Evolutionary conservation across 2,888 invertebrate genomes (phyloP).

Genomic region (Lasioglossum marginatum): DNA sequence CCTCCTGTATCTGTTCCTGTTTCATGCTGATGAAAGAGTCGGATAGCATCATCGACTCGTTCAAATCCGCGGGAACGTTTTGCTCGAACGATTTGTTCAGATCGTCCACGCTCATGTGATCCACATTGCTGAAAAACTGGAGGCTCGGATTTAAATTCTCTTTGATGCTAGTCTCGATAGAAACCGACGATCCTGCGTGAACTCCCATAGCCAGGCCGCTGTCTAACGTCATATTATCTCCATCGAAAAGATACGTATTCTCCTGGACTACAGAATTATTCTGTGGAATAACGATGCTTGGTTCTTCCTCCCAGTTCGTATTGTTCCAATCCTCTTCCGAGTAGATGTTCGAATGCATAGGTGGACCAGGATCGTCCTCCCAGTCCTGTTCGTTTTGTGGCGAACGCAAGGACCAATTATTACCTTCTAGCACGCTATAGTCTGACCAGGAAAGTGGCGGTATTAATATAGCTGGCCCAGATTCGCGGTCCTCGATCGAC

Average conservation of each 20-base stretch:
- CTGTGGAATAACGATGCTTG: constrained; percentile 58
- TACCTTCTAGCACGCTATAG: constrained; percentile 24
- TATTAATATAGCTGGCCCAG: constrained; percentile 70
- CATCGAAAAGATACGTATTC: constrained; percentile 52
- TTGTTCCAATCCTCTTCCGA: constrained; percentile 50
- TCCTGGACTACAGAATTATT: constrained; percentile 28
- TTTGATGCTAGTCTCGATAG: background rate
- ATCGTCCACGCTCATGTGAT: constrained; percentile 13
- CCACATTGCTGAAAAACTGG: background rate
- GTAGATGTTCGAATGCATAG: constrained; percentile 28
- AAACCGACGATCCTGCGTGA: background rate
- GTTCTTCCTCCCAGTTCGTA: constrained; percentile 63
- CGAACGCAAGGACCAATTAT: background rate
- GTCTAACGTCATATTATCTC: constrained; percentile 22
- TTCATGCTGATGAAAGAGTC: background rate
- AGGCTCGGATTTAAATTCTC: background rate
- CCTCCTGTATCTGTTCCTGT: background rate
- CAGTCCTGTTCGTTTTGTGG: constrained; percentile 49
- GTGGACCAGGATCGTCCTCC: constrained; percentile 58
- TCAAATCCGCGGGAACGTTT: background rate
- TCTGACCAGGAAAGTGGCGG: constrained; percentile 61
- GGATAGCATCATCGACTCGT: constrained; percentile 13
- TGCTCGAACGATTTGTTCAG: background rate
- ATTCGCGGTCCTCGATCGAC: constrained; percentile 67
- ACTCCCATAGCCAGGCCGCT: constrained; percentile 1